Evolutionary conservation across 1,140 invertebrate genomes (phyloP), one percentile per base, ranked within the genome.

Genomic region (Arctopsyche grandis): DNA sequence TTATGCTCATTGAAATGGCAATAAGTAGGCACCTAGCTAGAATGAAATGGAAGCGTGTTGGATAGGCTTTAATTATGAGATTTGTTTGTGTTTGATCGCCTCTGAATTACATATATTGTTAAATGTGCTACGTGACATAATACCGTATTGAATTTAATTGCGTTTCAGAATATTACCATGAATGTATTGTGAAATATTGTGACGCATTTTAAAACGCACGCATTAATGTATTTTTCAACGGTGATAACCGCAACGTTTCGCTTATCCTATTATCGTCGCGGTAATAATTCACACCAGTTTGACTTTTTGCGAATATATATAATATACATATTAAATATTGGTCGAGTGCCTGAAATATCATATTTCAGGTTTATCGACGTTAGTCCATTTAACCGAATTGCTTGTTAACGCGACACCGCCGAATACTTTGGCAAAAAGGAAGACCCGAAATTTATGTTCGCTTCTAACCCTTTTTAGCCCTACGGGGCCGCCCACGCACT

Each of bases 321-420:
- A n/a, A 56, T 3, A 56, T 14, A 66, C 60, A 5, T 5, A 29
- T 14, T 10, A 29, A 29, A 69, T 69, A 69, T 69, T 29, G 26
- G 16, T 69, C 24, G 7, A 43, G 7, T 9, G 56, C 21, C 56
- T 44, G 44, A 43, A 48, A 73, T 73, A 22, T 73, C 69, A 73
- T 73, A 73, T 73, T 73, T 73, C 69, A 73, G 38, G 73, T 75
- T 75, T 75, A 75, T 75, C 73, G 73, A 75, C 43, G 52, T 46
- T 58, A n/a, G 16, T 48, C 73, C 73, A 75, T 75, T 75, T 75
- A 75, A 48, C 52, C 19, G 73, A 22, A 60, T 75, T 58, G 46
- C 73, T 48, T 75, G 73, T 75, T 75, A 75, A 24, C 48, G 73
- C 73, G 73, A 75, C 73, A 75, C 48, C n/a, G 29, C 44, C 73